Percentiles rank a stretch among this genome's conserved stretches.
Evolutionary conservation across 2,113 vertebrate species (phyloP).

Genomic region (Antidorcas marsupialis): DNA sequence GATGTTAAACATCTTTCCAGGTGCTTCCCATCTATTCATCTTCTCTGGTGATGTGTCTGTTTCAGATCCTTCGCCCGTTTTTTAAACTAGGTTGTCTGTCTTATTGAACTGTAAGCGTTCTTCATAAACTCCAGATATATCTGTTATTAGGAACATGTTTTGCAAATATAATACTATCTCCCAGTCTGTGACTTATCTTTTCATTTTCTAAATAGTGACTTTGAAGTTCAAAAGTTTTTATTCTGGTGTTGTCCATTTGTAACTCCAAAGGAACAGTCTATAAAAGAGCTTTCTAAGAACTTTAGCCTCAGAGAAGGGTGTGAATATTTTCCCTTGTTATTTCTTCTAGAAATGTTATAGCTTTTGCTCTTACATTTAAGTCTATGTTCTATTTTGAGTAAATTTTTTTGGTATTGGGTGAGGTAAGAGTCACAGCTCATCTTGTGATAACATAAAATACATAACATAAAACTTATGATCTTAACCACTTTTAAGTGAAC

Average conservation of each 20-base stretch:
- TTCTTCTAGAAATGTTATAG: background rate
- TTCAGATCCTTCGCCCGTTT: background rate
- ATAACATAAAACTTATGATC: background rate
- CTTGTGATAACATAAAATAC: background rate
- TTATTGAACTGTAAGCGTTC: background rate
- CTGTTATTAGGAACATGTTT: background rate
- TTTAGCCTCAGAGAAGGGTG: background rate
- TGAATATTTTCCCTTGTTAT: background rate
- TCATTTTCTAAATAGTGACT: background rate
- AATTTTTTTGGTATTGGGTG: background rate
- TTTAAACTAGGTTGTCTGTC: background rate
- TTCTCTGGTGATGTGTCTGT: background rate
- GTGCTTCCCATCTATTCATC: background rate
- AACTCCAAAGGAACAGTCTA: background rate
- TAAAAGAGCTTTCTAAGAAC: background rate
- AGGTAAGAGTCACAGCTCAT: background rate
- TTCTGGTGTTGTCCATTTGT: background rate
- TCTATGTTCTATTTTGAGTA: background rate
- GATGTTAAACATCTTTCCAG: background rate
- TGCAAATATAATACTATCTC: background rate
- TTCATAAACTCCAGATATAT: background rate
- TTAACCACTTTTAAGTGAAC: background rate
- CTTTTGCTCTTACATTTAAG: background rate
- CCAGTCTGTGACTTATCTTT: background rate
- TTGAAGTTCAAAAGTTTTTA: background rate